Base-by-base conservation (phyloP, 37 sponge, comb jelly and placozoan genomes). In the Aplysina aerophoba region DNA sequence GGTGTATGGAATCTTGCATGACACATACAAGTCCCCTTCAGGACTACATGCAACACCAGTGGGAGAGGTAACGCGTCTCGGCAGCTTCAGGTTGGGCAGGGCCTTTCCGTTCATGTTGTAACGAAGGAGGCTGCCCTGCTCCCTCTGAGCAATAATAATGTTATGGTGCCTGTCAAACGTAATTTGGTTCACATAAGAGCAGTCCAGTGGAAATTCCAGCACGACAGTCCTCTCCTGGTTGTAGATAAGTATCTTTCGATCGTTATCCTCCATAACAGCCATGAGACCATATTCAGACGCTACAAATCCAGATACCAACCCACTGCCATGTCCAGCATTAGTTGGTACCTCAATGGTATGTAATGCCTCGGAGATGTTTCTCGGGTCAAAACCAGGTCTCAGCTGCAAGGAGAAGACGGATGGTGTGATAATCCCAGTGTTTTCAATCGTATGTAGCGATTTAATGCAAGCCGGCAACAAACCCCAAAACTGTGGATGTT, bases 121-220 rank as follows among this genome's bases (percentile, higher is more conserved):
- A 24, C 78, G 78, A 5, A 40, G 54, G 11, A 75, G 53, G n/a
- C 54, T 25, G 22, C 12, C 1, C 4, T 13, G 6, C 11, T 75
- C 78, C 1, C 78, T 54, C 54, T 40, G 20, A 24, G 54, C 44
- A 22, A 75, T 75, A 16, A 75, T 11, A 22, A 75, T 40, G 54
- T 75, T 75, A 8, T 75, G 13, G 13, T 50, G 24, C 50, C 13
- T 39, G 53, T 75, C 78, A 19, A 75, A 75, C 3, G 54, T 11
- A 6, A 75, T 75, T 44, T 75, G 78, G 24, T 75, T 75, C 11
- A 54, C 78, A 24, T 75, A 75, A 19, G 78, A 36, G 78, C 39
- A 75, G 25, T 75, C 78, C 16, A 75, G 20, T 24, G 78, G 53
- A 25, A 75, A 36, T 15, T 40, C 50, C 3, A 40, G 31, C 20